phyloP scores from a whole-genome alignment of 2,113 vertebrate species.

The mouse (Mus musculus) region GRCm39 chr15:51339501-51340000 shows the following conservation, averaged over 20 bases:
- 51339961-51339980: not conserved
- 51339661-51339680: not conserved
- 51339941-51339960: not conserved
- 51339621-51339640: not conserved
- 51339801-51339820: not conserved
- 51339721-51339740: not conserved
- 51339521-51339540: not conserved
- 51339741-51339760: not conserved
- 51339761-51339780: too few relatives aligned
- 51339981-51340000: not conserved
- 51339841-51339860: not conserved
- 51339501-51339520: not conserved
- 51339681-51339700: not conserved
- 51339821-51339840: not conserved
- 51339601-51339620: not conserved
- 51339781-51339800: too few relatives aligned
- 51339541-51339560: not conserved
- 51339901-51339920: not conserved
- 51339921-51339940: not conserved
- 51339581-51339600: not conserved
- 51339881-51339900: not conserved
- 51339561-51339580: not conserved
- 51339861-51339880: not conserved
- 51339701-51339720: not conserved
- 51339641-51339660: not conserved